phyloP scores from a whole-genome alignment of 2,113 vertebrate species.

The Arenaria interpres region DNA sequence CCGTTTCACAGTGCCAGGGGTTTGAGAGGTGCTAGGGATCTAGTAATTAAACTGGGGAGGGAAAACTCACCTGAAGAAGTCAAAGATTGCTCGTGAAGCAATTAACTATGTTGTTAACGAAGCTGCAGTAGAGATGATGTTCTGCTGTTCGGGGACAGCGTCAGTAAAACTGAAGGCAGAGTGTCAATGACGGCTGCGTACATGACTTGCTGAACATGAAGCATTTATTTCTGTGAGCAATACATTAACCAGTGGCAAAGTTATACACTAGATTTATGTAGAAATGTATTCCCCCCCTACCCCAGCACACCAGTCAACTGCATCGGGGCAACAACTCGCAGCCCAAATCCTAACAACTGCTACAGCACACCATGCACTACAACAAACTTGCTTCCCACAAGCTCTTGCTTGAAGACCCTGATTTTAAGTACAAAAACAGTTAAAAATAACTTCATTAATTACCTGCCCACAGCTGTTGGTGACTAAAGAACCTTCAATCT shows the following conservation, averaged over 20 bases:
- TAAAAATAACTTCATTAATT: neutral
- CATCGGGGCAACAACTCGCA: neutral
- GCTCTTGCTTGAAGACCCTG: neutral
- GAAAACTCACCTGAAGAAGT: neutral
- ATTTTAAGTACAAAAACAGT: neutral
- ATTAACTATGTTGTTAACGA: neutral
- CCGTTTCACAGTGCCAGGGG: neutral
- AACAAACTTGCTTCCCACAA: neutral
- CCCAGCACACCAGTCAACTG: neutral
- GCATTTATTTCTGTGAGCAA: slow-evolving; percentile 55
- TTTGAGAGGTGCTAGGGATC: neutral
- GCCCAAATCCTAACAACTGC: neutral
- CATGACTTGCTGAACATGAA: slow-evolving; percentile 26
- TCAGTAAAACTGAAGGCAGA: neutral
- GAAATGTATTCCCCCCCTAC: neutral
- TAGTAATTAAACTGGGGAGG: neutral
- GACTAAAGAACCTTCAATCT: neutral
- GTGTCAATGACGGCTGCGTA: neutral
- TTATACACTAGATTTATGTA: neutral
- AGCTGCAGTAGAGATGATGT: neutral
- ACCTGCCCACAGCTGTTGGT: neutral
- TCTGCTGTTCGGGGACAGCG: neutral
- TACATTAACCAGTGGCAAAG: slow-evolving; percentile 1
- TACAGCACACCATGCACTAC: neutral
- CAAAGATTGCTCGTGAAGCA: neutral